Evolutionary conservation across 2,888 invertebrate genomes (phyloP).

Genomic region (Drosophila mimica): DNA sequence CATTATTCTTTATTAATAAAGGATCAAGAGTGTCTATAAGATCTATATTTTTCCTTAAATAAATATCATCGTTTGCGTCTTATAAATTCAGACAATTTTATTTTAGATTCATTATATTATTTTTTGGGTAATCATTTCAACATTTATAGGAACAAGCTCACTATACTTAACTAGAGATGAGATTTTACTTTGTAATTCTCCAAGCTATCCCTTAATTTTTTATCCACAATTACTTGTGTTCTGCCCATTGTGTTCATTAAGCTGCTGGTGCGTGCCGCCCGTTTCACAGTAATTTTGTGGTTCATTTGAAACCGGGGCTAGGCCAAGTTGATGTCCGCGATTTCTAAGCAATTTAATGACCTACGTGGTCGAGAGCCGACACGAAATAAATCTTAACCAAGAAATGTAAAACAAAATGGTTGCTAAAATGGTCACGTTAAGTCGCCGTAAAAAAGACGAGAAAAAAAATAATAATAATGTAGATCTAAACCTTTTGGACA

Average conservation of each 20-base stretch:
- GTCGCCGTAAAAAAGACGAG: constrained; percentile 62
- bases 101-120: not conserved
- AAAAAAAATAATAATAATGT: constrained; percentile 4
- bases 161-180: not conserved
- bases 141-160: not conserved
- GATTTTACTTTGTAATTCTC: not conserved
- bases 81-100: not conserved
- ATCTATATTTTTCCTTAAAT: not conserved
- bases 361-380: constrained; percentile 75
- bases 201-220: not conserved
- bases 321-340: constrained; percentile 67
- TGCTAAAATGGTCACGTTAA: constrained; percentile 77
- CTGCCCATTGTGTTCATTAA: constrained; percentile 42
- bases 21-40: not conserved
- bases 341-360: constrained; percentile 79
- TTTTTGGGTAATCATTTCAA: not conserved
- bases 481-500: constrained; percentile 22
- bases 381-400: constrained; percentile 70
- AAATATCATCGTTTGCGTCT: not conserved
- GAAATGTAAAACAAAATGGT: constrained; percentile 69
- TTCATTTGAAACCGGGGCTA: constrained; percentile 64
- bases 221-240: not conserved
- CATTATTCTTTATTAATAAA: not conserved
- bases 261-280: constrained; percentile 60
- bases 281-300: constrained; percentile 74